Percentiles rank a stretch among this genome's conserved stretches.
phyloP scores from a whole-genome alignment of 2,113 vertebrate species.

The Caretta caretta region DNA sequence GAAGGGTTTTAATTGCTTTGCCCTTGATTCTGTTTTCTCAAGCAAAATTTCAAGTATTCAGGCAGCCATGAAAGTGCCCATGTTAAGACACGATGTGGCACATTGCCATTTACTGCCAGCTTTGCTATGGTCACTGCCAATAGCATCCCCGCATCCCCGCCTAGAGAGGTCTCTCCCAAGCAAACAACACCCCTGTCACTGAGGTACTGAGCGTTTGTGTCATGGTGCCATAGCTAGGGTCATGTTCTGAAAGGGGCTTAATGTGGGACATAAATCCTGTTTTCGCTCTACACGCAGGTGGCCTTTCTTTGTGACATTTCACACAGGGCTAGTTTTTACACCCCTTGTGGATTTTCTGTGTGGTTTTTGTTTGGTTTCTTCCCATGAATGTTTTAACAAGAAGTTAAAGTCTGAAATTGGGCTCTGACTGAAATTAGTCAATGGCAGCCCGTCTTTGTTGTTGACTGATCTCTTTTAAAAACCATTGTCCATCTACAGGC shows the following conservation, averaged over 20 bases:
- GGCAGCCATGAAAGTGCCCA: fast-evolving
- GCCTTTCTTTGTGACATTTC: background rate
- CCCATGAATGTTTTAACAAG: background rate
- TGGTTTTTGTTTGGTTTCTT: background rate
- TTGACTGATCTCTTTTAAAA: background rate
- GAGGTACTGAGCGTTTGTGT: background rate
- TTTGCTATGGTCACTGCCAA: fast-evolving
- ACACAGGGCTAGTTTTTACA: background rate
- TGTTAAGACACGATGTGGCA: background rate
- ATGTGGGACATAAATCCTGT: background rate
- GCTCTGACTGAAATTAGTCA: background rate
- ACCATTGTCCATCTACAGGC: background rate
- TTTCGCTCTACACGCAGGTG: background rate
- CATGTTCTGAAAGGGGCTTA: background rate
- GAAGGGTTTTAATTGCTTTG: constrained; percentile 31
- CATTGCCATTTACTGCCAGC: background rate
- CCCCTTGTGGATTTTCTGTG: fast-evolving
- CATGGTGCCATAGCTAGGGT: fast-evolving
- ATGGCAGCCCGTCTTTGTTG: background rate
- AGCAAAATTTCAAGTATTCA: background rate
- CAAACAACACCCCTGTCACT: background rate
- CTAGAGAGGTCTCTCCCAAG: background rate
- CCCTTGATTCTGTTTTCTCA: background rate
- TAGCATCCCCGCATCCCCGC: background rate
- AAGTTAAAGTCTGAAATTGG: background rate